Conservation (phyloP, 92 coral and sea anemone genomes). For the Montipora capitata region DNA sequence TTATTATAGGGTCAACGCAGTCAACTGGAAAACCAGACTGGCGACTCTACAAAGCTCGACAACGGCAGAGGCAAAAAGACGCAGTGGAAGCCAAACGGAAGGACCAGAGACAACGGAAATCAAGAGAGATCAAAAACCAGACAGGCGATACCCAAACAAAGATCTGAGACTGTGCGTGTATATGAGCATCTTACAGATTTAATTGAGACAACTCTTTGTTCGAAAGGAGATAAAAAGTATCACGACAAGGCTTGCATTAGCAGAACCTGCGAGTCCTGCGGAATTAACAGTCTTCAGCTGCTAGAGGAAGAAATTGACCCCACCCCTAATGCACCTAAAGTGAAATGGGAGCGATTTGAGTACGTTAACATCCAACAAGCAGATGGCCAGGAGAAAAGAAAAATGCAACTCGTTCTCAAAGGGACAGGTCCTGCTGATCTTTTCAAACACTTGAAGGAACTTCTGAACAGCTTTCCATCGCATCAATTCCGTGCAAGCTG, state of each 20-base stretch:
- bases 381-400: constrained; percentile 21
- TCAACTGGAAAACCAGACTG: no score
- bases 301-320: constrained; percentile 5
- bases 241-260: constrained; percentile 43
- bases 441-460: constrained; percentile 43
- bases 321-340: not conserved
- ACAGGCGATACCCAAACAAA: no score
- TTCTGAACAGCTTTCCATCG: constrained; percentile 51
- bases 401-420: constrained; percentile 45
- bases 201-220: constrained; percentile 36
- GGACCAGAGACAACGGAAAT: no score
- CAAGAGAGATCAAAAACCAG: no score
- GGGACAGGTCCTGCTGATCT: constrained; percentile 73
- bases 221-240: constrained; percentile 1
- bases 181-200: constrained; percentile 51
- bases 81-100: no score
- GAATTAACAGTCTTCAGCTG: constrained; percentile 25
- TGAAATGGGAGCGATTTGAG: constrained; percentile 68
- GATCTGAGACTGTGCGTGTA: not conserved
- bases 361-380: constrained; percentile 37
- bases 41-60: not conserved
- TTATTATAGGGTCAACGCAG: no score
- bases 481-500: constrained; percentile 77
- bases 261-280: constrained; percentile 47
- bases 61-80: no score